These are phyloP conservation scores for Melanogrammus aeglefinus DNA, from an alignment of 2,797 vertebrate genomes.

Conservation along the genomic window DNA sequence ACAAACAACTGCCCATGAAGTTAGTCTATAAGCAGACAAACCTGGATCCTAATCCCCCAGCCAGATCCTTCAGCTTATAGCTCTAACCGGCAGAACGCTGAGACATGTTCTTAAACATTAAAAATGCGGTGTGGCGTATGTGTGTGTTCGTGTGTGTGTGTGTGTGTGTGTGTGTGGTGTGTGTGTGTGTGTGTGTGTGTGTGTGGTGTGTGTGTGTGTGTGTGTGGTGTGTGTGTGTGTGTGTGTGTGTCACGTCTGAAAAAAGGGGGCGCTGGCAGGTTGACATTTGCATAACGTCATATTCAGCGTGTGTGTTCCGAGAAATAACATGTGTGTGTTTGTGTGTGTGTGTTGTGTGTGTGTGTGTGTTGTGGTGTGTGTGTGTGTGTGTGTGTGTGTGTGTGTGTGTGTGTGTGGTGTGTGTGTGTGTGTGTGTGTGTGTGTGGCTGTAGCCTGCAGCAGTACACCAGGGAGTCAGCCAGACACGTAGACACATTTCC, in stretches of 20 bases:
- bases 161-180: too few relatives aligned
- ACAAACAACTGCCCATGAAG: too few relatives aligned
- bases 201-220: slow-evolving; percentile 17
- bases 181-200: slow-evolving; percentile 5
- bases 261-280: not conserved
- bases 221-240: slow-evolving; percentile 12
- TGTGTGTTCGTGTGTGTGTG: too few relatives aligned
- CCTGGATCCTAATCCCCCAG: too few relatives aligned
- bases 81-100: too few relatives aligned
- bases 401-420: slow-evolving; percentile 27
- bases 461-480: not conserved
- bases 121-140: not conserved
- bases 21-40: too few relatives aligned
- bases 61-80: too few relatives aligned
- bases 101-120: too few relatives aligned
- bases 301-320: slow-evolving; percentile 21
- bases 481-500: not conserved
- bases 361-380: slow-evolving; percentile 28
- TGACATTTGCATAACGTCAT: slow-evolving; percentile 6
- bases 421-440: slow-evolving; percentile 20
- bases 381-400: slow-evolving; percentile 24
- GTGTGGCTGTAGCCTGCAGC: slow-evolving; percentile 13
- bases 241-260: slow-evolving; percentile 14
- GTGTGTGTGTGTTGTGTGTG: slow-evolving; percentile 23
- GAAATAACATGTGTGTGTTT: slow-evolving; percentile 4